phyloP scores from a whole-genome alignment of 2,888 invertebrate genomes.

The Sisyra terminalis region DNA sequence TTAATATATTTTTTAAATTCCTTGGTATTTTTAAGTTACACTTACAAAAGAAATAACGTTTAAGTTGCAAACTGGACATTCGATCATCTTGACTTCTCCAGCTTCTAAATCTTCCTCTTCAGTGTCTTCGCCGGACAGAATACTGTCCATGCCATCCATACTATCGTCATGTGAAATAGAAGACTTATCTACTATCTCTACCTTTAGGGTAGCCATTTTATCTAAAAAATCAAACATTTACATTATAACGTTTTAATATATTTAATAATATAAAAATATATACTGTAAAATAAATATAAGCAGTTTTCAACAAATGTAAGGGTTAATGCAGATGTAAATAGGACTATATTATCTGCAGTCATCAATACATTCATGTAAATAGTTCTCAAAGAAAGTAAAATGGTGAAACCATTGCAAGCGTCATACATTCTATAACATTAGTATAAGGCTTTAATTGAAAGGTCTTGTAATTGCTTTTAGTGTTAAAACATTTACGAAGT shows the following conservation, averaged over 20 bases:
- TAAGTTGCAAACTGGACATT: conserved; percentile 6
- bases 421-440: too few relatives aligned
- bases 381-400: background rate
- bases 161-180: background rate
- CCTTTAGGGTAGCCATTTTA: too few relatives aligned
- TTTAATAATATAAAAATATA: background rate
- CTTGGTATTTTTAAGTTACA: too few relatives aligned
- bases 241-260: background rate
- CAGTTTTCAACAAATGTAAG: background rate
- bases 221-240: too few relatives aligned
- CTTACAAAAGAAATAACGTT: conserved; percentile 7
- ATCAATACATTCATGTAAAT: background rate
- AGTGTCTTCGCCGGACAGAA: conserved; percentile 12
- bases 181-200: background rate
- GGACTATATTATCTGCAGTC: background rate
- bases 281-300: background rate
- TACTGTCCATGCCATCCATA: conserved; percentile 8
- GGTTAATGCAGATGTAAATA: too few relatives aligned
- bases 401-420: background rate
- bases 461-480: too few relatives aligned
- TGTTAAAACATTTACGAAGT: too few relatives aligned
- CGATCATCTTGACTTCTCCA: conserved; percentile 14
- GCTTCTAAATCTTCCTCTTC: conserved; percentile 17
- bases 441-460: too few relatives aligned
- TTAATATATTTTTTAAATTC: background rate